phyloP scores from a whole-genome alignment of 2,888 invertebrate species.

The Andrena minutula region DNA sequence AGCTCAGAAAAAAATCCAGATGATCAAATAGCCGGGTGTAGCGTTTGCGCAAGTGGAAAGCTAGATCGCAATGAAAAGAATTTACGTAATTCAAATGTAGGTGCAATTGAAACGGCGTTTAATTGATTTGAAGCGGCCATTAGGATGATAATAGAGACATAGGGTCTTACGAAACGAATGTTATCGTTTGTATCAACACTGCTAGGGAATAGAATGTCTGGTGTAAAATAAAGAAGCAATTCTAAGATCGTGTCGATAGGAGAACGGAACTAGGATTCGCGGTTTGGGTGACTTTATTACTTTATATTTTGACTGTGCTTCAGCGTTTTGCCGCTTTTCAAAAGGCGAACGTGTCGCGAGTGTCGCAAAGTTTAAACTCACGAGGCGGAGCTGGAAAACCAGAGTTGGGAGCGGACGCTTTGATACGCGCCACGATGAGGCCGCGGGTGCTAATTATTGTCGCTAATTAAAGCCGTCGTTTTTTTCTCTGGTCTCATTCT shows the following conservation, averaged over 20 bases:
- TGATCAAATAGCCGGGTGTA: conserved; percentile 32
- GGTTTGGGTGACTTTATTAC: background rate
- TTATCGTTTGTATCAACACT: background rate
- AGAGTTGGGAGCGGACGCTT: conserved; percentile 26
- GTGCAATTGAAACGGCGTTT: conserved; percentile 52
- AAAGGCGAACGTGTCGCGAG: conserved; percentile 24
- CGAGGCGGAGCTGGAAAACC: conserved; percentile 10
- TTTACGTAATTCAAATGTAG: conserved; percentile 59
- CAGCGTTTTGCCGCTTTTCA: background rate
- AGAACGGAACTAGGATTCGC: background rate
- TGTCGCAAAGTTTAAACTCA: conserved; percentile 37
- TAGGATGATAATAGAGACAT: conserved; percentile 37
- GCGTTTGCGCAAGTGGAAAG: conserved; percentile 21
- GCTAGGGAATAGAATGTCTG: background rate
- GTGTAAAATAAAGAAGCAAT: background rate
- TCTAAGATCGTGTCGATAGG: background rate
- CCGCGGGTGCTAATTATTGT: conserved; percentile 67
- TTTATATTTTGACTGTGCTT: conserved; percentile 20
- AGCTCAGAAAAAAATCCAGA: conserved; percentile 51
- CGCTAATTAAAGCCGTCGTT: conserved; percentile 66
- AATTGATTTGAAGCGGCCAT: conserved; percentile 45
- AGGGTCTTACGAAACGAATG: conserved; percentile 40
- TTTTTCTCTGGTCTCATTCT: conserved; percentile 24
- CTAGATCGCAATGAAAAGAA: conserved; percentile 47
- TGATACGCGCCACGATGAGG: conserved; percentile 27